Evolutionary conservation across 2,797 vertebrate genomes (phyloP).

Genomic region (Labroides dimidiatus): DNA sequence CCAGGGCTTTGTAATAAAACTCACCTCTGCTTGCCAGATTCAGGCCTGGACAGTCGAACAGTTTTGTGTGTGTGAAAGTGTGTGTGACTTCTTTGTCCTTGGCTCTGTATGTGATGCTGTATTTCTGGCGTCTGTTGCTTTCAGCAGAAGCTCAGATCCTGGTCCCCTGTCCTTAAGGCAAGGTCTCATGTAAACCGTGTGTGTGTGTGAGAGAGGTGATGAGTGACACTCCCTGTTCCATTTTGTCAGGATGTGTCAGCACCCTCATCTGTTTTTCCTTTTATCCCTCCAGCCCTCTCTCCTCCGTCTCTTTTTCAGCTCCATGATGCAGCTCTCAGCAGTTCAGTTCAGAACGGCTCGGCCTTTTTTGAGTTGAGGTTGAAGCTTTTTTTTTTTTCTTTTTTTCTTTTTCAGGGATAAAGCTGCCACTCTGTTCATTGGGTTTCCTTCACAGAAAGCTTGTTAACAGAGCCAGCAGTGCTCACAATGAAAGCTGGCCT

Average conservation of each 20-base stretch:
- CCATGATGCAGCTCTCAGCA: constrained; percentile 8
- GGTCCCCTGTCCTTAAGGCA: constrained; percentile 57
- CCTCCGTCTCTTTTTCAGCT: constrained; percentile 25
- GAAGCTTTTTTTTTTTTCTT: constrained; percentile 28
- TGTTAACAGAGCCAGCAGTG: background rate
- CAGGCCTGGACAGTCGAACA: constrained; percentile 15
- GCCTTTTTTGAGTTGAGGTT: constrained; percentile 2
- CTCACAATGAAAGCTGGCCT: constrained; percentile 1
- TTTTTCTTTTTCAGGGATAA: constrained; percentile 9
- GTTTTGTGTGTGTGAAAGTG: background rate
- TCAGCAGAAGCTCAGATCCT: constrained; percentile 68
- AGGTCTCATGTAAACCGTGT: constrained; percentile 26
- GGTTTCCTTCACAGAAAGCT: constrained; percentile 6
- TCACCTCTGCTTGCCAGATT: constrained; percentile 27
- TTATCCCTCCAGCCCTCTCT: constrained; percentile 27
- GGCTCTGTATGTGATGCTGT: constrained; percentile 53
- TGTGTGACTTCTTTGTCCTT: constrained; percentile 58
- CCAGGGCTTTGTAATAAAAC: constrained; percentile 38
- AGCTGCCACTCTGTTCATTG: constrained; percentile 9
- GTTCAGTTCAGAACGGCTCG: background rate
- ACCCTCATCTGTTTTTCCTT: constrained; percentile 41
- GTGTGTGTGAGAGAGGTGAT: constrained; percentile 54
- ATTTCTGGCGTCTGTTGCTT: constrained; percentile 70
- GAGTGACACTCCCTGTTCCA: constrained; percentile 69
- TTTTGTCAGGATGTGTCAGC: constrained; percentile 77